Percentiles rank a stretch among this genome's conserved stretches.
Conservation (phyloP, 2,797 vertebrate species). For the Channallabes apus region DNA sequence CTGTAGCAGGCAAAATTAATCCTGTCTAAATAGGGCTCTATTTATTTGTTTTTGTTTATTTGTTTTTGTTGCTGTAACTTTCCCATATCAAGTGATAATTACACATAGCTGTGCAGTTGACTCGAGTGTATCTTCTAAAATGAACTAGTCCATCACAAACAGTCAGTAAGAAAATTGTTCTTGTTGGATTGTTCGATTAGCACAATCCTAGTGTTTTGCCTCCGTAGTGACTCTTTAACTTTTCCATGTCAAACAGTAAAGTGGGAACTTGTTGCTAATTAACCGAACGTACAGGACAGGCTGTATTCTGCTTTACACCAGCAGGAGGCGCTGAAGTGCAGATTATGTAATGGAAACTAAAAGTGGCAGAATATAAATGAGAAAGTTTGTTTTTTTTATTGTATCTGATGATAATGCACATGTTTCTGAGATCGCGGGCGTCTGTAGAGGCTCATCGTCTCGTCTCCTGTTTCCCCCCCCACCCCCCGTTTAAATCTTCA, state of each 20-base stretch:
- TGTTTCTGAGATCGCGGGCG: slow-evolving; percentile 20
- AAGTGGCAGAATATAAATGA: not conserved
- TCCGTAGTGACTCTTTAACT: not conserved
- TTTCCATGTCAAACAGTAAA: not conserved
- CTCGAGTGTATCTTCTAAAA: not conserved
- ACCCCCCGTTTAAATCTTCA: slow-evolving; percentile 56
- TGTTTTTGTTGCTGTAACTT: too few relatives aligned
- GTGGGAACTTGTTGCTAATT: too few relatives aligned
- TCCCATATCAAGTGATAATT: too few relatives aligned
- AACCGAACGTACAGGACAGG: not conserved
- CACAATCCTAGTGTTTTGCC: not conserved
- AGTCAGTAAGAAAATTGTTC: not conserved
- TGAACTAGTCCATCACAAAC: not conserved
- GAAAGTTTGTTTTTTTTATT: not conserved
- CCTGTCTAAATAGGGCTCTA: too few relatives aligned
- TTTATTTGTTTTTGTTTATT: too few relatives aligned
- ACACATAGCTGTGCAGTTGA: too few relatives aligned
- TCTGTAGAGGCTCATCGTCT: not conserved
- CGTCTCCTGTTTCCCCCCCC: too few relatives aligned
- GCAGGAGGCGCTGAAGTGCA: not conserved
- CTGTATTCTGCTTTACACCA: not conserved
- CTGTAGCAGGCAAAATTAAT: too few relatives aligned
- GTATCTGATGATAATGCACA: not conserved
- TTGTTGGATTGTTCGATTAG: not conserved
- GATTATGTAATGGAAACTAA: not conserved